Conservation (phyloP, 1,140 invertebrate genomes). For the Plodia interpunctella region DNA sequence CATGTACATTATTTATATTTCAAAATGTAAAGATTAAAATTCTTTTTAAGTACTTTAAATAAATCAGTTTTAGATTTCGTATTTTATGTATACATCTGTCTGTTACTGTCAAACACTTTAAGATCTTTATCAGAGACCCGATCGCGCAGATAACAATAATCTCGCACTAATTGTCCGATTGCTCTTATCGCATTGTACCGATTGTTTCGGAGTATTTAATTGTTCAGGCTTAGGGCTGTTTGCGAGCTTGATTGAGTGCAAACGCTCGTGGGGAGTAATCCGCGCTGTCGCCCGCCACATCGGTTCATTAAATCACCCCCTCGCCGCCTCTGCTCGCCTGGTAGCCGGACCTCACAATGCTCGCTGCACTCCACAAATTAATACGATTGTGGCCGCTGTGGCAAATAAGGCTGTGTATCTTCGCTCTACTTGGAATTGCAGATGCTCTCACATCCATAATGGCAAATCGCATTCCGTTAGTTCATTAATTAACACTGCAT, state of each 20-base stretch:
- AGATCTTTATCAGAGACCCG: conserved; percentile 15
- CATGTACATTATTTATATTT: no score
- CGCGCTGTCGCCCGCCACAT: conserved; percentile 63
- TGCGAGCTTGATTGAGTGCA: conserved; percentile 74
- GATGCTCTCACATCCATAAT: conserved; percentile 18
- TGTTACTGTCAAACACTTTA: background rate
- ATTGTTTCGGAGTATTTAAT: conserved; percentile 74
- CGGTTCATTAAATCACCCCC: conserved; percentile 71
- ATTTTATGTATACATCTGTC: background rate
- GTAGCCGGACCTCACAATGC: conserved; percentile 31
- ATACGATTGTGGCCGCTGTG: conserved; percentile 59
- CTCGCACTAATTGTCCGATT: conserved; percentile 50
- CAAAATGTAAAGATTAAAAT: no score
- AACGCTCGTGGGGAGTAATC: conserved; percentile 67
- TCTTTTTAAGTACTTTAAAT: no score
- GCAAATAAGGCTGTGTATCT: conserved; percentile 50
- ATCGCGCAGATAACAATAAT: conserved; percentile 37
- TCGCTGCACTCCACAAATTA: conserved; percentile 64
- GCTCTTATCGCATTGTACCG: conserved; percentile 64
- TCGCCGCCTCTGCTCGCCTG: conserved; percentile 21
- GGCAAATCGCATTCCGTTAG: conserved; percentile 11
- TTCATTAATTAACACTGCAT: conserved; percentile 6
- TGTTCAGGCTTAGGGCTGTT: conserved; percentile 69
- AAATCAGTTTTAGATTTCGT: no score
- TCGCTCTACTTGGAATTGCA: conserved; percentile 23